Evolutionary conservation across 2,888 invertebrate species (phyloP).

Genomic region (Erannis defoliaria): DNA sequence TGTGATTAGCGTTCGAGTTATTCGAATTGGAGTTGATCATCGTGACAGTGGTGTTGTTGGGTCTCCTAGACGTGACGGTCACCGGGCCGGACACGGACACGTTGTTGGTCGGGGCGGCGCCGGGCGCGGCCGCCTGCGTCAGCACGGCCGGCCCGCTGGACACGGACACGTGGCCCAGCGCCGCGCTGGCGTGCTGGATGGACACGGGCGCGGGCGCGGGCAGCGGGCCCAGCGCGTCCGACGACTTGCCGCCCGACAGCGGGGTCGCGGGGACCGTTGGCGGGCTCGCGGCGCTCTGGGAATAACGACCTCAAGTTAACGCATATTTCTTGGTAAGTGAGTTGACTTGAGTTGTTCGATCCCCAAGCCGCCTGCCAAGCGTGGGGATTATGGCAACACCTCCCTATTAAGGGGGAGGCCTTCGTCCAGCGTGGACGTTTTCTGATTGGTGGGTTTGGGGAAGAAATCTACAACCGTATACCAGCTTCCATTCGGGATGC

Average conservation of each 20-base stretch:
- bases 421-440: no score
- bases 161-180: constrained; percentile 73
- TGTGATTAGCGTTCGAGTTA: constrained; percentile 49
- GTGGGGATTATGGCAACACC: no score
- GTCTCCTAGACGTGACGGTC: constrained; percentile 87
- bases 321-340: no score
- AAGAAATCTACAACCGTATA: no score
- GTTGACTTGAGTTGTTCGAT: no score
- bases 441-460: no score
- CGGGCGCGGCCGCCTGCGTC: constrained; percentile 43
- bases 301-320: background rate
- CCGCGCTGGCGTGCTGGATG: constrained; percentile 74
- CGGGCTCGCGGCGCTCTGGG: constrained; percentile 63
- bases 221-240: constrained; percentile 74
- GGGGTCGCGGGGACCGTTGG: constrained; percentile 73
- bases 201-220: constrained; percentile 67
- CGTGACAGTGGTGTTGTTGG: constrained; percentile 92
- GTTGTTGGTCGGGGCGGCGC: constrained; percentile 52
- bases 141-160: constrained; percentile 36
- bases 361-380: no score
- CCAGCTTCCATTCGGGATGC: no score
- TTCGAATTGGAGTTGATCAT: constrained; percentile 77
- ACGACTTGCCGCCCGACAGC: constrained; percentile 70
- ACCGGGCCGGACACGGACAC: constrained; percentile 86
- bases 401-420: no score